A percentile compares a stretch with the other conserved stretches of the same genome.
Conservation (phyloP, 2,888 invertebrate species). For the Agapostemon virescens region DNA sequence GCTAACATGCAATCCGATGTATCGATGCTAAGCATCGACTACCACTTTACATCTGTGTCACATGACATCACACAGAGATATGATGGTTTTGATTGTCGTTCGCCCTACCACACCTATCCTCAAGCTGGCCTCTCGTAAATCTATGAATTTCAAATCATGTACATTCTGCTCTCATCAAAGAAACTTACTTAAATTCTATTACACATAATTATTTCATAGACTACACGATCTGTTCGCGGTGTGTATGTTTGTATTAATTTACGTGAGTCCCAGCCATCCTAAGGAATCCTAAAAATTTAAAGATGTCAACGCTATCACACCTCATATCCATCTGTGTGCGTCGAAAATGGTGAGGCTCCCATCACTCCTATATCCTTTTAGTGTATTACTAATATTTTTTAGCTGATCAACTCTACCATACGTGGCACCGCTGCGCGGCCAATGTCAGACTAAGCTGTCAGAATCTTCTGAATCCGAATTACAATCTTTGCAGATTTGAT, state of each 20-base stretch:
- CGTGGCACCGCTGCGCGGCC: conserved; percentile 76
- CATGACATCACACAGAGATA: conserved; percentile 79
- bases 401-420: conserved; percentile 78
- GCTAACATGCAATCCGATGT: conserved; percentile 76
- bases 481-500: conserved; percentile 65
- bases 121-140: conserved; percentile 73
- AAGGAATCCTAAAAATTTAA: conserved; percentile 65
- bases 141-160: conserved; percentile 28
- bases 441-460: conserved; percentile 75
- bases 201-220: neutral
- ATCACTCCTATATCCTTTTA: conserved; percentile 78
- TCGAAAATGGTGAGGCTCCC: conserved; percentile 80
- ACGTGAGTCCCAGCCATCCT: conserved; percentile 71
- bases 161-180: neutral
- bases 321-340: conserved; percentile 79
- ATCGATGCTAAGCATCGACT: conserved; percentile 77
- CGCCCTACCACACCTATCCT: conserved; percentile 70
- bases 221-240: conserved; percentile 11
- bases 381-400: conserved; percentile 78
- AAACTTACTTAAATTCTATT: neutral
- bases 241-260: conserved; percentile 51
- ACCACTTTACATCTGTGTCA: conserved; percentile 78
- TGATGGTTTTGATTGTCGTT: conserved; percentile 80
- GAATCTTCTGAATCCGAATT: conserved; percentile 72
- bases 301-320: conserved; percentile 80